Base-by-base conservation (phyloP, 2,797 vertebrate species). In the Myotis pilosus region DNA sequence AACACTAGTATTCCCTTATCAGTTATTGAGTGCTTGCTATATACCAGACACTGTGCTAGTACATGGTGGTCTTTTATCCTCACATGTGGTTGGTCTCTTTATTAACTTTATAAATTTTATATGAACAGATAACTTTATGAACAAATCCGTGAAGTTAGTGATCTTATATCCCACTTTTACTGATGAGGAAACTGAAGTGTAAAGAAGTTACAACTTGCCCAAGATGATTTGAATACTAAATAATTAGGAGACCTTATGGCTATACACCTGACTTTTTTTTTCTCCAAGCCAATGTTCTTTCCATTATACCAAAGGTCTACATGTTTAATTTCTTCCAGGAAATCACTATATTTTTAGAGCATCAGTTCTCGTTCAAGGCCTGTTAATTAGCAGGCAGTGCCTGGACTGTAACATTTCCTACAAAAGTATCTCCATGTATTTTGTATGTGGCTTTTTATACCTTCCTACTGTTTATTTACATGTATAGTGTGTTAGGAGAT, bases 321-420 rank as follows among this genome's bases (percentile, higher is more conserved):
- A 16, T 90, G 88, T 79, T 93, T 92, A 79, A 89, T 91, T 94
- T 96, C 53, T 94, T 81, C 44, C 81, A 84, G 83, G 17, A 25
- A 57, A 80, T 66, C 28, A 36, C 79, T 71, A 25, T 68, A 30
- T 71, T 49, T 92, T n/a, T 71, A 89, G 36, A 92, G 75, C 87
- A 66, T 92, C 36, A 80, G 71, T 89, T 57, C 62, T 91, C 22
- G 30, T 19, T 81, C 79, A 93, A 88, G 60, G 9, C 81, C 72
- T 91, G 60, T 91, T 91, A 78, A 84, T 91, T 94, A 96, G 55
- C 36, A 89, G 85, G 41, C 62, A 94, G 51, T 82, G 68, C 94
- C 71, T 89, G 44, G 53, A 91, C 41, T 89, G 44, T 92, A 79
- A 78, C 30, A 20, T 86, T 82, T 89, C 33, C 30, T 96, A 2